Conservation (phyloP, 2,888 invertebrate genomes). For the Calephelis perditalis region DNA sequence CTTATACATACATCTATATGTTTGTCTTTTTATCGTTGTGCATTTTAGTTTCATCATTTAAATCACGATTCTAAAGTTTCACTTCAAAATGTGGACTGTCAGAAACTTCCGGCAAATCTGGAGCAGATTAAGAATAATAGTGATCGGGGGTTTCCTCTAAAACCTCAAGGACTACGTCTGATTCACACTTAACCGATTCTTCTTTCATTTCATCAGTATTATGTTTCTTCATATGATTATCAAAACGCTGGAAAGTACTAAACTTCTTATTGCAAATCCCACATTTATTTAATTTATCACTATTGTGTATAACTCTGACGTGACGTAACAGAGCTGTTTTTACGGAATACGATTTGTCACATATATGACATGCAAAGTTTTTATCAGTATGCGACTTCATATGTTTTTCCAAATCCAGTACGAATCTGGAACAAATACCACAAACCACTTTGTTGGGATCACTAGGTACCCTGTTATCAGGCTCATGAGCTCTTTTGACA, state of each 20-base stretch:
- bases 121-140: too few species aligned
- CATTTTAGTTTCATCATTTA: neutral
- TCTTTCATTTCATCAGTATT: neutral
- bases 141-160: neutral
- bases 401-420: neutral
- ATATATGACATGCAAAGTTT: neutral
- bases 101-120: too few species aligned
- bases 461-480: neutral
- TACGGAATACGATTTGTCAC: neutral
- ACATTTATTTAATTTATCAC: neutral
- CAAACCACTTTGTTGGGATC: neutral
- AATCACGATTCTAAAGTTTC: neutral
- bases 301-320: neutral
- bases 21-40: neutral
- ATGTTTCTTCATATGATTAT: slow-evolving; percentile 1
- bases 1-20: neutral
- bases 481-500: neutral
- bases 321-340: neutral
- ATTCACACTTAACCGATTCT: neutral
- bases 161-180: neutral
- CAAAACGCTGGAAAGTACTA: neutral
- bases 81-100: neutral
- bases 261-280: neutral
- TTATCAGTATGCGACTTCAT: neutral
- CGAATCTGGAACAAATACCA: neutral